Evolutionary conservation across 2,888 invertebrate species (phyloP).

Genomic region (Drosophila differens): DNA sequence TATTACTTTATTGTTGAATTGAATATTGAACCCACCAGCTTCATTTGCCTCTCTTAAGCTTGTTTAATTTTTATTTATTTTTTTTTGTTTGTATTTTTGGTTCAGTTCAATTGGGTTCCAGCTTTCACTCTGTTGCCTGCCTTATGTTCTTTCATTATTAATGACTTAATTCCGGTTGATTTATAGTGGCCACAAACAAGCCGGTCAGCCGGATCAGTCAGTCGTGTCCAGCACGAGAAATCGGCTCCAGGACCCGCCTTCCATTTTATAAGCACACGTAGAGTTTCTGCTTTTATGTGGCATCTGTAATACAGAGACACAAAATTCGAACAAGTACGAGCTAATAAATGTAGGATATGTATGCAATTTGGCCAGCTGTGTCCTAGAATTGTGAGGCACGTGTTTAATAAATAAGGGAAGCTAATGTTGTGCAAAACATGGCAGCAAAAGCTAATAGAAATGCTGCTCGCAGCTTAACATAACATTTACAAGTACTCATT

Average conservation of each 20-base stretch:
- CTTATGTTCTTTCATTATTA: conserved; percentile 79
- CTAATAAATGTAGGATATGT: conserved; percentile 15
- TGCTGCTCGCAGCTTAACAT: conserved; percentile 14
- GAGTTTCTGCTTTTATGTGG: conserved; percentile 31
- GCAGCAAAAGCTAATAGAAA: conserved; percentile 34
- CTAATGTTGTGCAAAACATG: conserved; percentile 65
- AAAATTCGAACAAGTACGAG: conserved; percentile 26
- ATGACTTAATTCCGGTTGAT: conserved; percentile 83
- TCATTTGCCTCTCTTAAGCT: conserved; percentile 45
- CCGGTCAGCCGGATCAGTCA: conserved; percentile 41
- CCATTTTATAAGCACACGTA: conserved; percentile 71
- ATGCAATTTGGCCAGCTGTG: conserved; percentile 40
- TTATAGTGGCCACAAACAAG: conserved; percentile 75
- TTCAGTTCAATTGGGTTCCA: conserved; percentile 29
- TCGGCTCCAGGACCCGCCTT: conserved; percentile 5
- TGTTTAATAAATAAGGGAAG: conserved; percentile 77
- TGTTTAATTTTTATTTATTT: conserved; percentile 5
- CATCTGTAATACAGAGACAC: conserved; percentile 32
- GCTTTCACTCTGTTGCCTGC: conserved; percentile 56
- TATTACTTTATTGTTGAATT: neutral
- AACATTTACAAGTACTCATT: conserved; percentile 22
- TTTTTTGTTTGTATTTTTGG: conserved; percentile 23
- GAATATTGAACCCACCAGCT: conserved; percentile 42
- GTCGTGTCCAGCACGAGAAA: conserved; percentile 30
- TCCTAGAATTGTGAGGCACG: conserved; percentile 40